phyloP scores from a whole-genome alignment of 2,797 vertebrate genomes.

The Rhinichthys osculus region DNA sequence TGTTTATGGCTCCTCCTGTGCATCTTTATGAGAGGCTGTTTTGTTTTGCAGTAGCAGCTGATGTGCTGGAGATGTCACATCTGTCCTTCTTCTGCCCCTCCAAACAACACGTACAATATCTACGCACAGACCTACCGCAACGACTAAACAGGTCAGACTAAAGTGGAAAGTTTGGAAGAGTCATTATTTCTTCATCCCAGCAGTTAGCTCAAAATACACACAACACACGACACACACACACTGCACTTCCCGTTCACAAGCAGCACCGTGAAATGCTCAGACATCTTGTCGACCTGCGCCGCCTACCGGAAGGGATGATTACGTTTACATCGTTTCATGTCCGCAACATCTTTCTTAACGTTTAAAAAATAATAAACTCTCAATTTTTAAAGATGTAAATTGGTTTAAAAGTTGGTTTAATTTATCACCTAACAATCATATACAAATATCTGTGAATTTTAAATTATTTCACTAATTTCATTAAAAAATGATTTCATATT shows the following conservation, averaged over 20 bases:
- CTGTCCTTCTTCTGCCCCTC: neutral
- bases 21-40: slow-evolving; percentile 40
- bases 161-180: too few species aligned
- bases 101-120: neutral
- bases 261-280: neutral
- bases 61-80: neutral
- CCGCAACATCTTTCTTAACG: neutral
- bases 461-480: neutral
- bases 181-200: neutral
- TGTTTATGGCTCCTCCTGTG: slow-evolving; percentile 12
- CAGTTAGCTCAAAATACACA: neutral
- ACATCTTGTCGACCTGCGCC: neutral
- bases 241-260: slow-evolving; percentile 23
- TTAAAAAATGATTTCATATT: too few species aligned
- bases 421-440: neutral
- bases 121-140: neutral
- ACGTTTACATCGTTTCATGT: neutral
- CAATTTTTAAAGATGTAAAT: neutral
- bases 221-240: neutral
- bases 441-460: neutral
- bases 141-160: neutral
- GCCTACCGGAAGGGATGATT: slow-evolving; percentile 3
- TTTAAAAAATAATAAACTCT: neutral
- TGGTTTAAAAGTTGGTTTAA: neutral
- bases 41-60: slow-evolving; percentile 21